Evolutionary conservation across 2,888 invertebrate genomes (phyloP).

Genomic region (Vannuccia rotundouncinata): DNA sequence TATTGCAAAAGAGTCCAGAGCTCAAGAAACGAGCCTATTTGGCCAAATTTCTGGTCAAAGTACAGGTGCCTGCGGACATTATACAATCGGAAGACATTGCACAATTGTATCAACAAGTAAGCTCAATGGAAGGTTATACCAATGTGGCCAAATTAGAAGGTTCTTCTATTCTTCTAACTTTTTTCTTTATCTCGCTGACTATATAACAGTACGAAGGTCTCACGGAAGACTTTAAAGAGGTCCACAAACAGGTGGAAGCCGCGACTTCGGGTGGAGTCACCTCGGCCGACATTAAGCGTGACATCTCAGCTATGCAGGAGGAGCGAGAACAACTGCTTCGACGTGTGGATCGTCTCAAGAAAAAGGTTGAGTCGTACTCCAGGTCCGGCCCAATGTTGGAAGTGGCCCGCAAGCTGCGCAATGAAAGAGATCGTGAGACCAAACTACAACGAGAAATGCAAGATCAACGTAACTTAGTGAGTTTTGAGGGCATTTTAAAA

Average conservation of each 20-base stretch:
- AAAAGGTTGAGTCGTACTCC: constrained; percentile 64
- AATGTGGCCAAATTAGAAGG: background rate
- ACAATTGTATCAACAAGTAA: constrained; percentile 64
- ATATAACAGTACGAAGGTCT: constrained; percentile 64
- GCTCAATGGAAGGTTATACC: background rate
- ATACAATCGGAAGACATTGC: constrained; percentile 68
- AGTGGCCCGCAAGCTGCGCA: constrained; percentile 60
- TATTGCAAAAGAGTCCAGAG: constrained; percentile 67
- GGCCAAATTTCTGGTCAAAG: constrained; percentile 63
- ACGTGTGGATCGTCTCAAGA: constrained; percentile 62
- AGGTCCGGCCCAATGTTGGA: constrained; percentile 65
- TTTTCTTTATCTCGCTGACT: background rate
- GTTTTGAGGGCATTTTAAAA: no score
- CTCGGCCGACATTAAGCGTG: constrained; percentile 72
- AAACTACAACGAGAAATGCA: constrained; percentile 62
- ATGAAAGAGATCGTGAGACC: constrained; percentile 62
- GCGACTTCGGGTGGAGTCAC: constrained; percentile 64
- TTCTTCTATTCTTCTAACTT: background rate
- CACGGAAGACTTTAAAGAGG: constrained; percentile 73
- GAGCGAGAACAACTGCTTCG: constrained; percentile 69
- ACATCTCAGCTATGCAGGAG: constrained; percentile 76
- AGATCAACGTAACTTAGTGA: constrained; percentile 60
- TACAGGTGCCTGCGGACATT: constrained; percentile 70
- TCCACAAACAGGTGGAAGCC: constrained; percentile 67
- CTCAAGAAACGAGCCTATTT: constrained; percentile 76